These are phyloP conservation scores for Bos taurus DNA, from an alignment of 2,113 vertebrate genomes.

Conservation along the genomic window ARS-UCD2.0 NC_037332.1:27157501-27158000, in stretches of 20 bases:
- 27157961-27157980: constrained; percentile 55
- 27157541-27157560: constrained; percentile 64
- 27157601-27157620: constrained; percentile 63
- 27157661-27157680: background rate
- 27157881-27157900: constrained; percentile 59
- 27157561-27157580: constrained; percentile 55
- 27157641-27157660: constrained; percentile 54
- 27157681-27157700: background rate
- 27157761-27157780: constrained; percentile 53
- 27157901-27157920: constrained; percentile 66
- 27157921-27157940: constrained; percentile 77
- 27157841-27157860: constrained; percentile 47
- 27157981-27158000: constrained; percentile 61
- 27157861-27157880: constrained; percentile 56
- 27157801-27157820: constrained; percentile 78
- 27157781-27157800: constrained; percentile 55
- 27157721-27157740: background rate
- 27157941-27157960: constrained; percentile 76
- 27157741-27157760: constrained; percentile 42
- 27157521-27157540: constrained; percentile 59
- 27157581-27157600: constrained; percentile 62
- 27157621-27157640: constrained; percentile 49
- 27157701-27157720: background rate
- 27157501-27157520: constrained; percentile 68
- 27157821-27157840: constrained; percentile 48